Conservation (phyloP, 2,113 vertebrate genomes). For the Copsychus sechellarum region DNA sequence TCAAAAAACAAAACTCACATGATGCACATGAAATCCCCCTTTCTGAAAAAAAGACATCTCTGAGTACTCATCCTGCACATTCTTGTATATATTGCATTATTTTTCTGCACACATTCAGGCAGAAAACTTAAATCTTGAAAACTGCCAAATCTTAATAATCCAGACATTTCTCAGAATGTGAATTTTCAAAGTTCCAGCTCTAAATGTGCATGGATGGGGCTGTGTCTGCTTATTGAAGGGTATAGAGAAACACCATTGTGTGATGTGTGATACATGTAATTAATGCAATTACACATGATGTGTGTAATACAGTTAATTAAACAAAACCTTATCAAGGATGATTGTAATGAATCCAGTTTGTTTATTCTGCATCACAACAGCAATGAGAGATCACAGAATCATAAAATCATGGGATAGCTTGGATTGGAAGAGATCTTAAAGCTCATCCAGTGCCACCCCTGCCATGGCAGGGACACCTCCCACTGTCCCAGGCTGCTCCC, state of each 20-base stretch:
- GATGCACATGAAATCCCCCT: not conserved
- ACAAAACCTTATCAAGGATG: not conserved
- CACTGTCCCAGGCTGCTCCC: not conserved
- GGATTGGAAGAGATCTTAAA: fast-evolving
- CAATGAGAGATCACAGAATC: not conserved
- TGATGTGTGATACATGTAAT: not conserved
- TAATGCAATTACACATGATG: too few relatives aligned
- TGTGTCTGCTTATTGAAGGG: not conserved
- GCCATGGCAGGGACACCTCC: not conserved
- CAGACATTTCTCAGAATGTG: not conserved
- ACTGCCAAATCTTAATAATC: not conserved
- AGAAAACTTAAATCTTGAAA: not conserved
- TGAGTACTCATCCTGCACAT: not conserved
- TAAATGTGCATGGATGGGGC: not conserved
- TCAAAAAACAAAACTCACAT: not conserved
- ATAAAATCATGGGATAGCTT: not conserved
- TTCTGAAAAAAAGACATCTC: not conserved
- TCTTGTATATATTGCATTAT: not conserved
- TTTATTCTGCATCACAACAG: not conserved
- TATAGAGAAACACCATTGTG: not conserved
- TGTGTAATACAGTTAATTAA: not conserved
- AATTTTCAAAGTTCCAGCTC: not conserved
- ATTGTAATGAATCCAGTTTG: not conserved
- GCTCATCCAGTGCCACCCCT: fast-evolving
- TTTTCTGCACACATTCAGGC: not conserved